Conservation (phyloP, 2,888 invertebrate genomes). For the Platycheirus rosarum region DNA sequence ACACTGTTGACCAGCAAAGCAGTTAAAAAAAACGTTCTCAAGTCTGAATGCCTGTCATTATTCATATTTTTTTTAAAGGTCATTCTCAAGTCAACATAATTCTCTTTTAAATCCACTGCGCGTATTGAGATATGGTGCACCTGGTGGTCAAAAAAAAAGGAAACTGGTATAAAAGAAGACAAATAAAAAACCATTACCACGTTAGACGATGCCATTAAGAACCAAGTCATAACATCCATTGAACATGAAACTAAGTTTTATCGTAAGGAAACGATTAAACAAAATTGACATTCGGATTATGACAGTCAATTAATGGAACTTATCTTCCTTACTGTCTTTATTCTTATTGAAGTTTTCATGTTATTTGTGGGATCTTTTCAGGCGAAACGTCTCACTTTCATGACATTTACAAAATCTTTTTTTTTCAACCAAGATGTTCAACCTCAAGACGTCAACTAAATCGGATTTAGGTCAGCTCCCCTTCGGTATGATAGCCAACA, state of each 20-base stretch:
- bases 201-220: conserved; percentile 27
- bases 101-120: conserved; percentile 43
- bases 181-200: conserved; percentile 17
- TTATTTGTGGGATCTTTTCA: conserved; percentile 15
- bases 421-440: no score
- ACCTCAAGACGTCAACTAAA: no score
- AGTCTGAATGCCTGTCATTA: no score
- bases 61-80: conserved; percentile 49
- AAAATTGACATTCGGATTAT: conserved; percentile 62
- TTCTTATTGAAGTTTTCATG: conserved; percentile 51
- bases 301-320: conserved; percentile 71
- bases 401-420: no score
- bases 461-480: conserved; percentile 57
- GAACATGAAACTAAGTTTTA: conserved; percentile 24
- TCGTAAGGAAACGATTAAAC: conserved; percentile 3
- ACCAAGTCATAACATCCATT: conserved; percentile 30
- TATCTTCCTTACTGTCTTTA: conserved; percentile 56
- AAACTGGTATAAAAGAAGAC: not conserved
- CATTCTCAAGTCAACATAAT: conserved; percentile 56
- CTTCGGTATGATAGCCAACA: not conserved
- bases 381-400: conserved; percentile 21
- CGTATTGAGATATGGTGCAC: conserved; percentile 51
- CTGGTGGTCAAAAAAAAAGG: conserved; percentile 44
- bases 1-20: no score
- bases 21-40: no score